Conservation (phyloP, 2,888 invertebrate genomes). For the Crematogaster levior region DNA sequence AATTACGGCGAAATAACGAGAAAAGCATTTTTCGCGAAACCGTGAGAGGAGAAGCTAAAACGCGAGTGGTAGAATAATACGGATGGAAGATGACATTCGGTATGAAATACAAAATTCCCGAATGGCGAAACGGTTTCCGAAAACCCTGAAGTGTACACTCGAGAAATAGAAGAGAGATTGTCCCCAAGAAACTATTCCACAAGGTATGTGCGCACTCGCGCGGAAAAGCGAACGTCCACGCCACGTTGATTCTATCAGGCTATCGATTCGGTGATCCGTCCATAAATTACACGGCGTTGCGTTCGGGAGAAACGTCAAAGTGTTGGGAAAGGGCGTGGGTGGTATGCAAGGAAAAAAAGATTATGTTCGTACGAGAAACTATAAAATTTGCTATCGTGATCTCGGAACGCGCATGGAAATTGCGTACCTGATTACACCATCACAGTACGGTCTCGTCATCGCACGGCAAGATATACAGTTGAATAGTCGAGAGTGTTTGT, state of each 20-base stretch:
- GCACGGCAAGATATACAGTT: neutral
- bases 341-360: neutral
- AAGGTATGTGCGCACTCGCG: conserved; percentile 34
- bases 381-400: conserved; percentile 9
- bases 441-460: neutral
- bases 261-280: conserved; percentile 37
- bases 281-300: conserved; percentile 41
- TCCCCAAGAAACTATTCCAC: conserved; percentile 27
- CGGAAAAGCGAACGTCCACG: conserved; percentile 47
- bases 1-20: conserved; percentile 17
- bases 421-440: conserved; percentile 27
- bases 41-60: neutral
- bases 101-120: conserved; percentile 26
- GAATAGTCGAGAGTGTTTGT: neutral
- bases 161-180: conserved; percentile 36
- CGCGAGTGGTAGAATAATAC: too few species aligned
- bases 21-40: neutral
- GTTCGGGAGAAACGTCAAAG: conserved; percentile 38
- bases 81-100: neutral
- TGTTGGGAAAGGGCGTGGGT: neutral
- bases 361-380: conserved; percentile 1
- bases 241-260: conserved; percentile 47
- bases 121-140: conserved; percentile 27
- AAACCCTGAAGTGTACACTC: conserved; percentile 17
- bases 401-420: neutral